Percentiles rank a stretch among this genome's conserved stretches.
Evolutionary conservation across 2,888 invertebrate species (phyloP).

Genomic region (Allophyes oxyacanthae): DNA sequence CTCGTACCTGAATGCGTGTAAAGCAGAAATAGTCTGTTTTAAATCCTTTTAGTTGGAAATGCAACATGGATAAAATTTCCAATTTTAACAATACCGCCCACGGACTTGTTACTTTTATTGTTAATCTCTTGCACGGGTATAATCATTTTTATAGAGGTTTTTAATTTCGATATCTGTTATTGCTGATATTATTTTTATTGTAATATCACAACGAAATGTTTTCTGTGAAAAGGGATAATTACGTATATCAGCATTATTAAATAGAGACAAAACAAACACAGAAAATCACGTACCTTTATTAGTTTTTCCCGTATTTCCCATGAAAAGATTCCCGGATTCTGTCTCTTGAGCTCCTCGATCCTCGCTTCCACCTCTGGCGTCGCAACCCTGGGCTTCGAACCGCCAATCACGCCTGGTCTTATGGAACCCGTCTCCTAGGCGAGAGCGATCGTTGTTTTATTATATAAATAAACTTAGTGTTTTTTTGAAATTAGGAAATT

Average conservation of each 20-base stretch:
- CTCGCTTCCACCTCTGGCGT: slow-evolving; percentile 97
- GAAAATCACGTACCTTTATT: slow-evolving; percentile 91
- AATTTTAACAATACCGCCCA: not conserved
- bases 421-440: slow-evolving; percentile 97
- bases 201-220: not conserved
- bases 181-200: not conserved
- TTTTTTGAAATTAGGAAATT: slow-evolving; percentile 3
- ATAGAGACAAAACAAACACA: not conserved
- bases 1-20: not conserved
- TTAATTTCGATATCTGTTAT: slow-evolving; percentile 1
- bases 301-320: slow-evolving; percentile 98
- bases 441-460: slow-evolving; percentile 57
- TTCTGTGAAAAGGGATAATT: too few relatives aligned
- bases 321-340: slow-evolving; percentile 98
- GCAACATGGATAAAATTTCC: not conserved
- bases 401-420: slow-evolving; percentile 97
- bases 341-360: slow-evolving; percentile 96
- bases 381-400: slow-evolving; percentile 97
- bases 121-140: not conserved
- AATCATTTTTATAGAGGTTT: not conserved
- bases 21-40: slow-evolving; percentile 10
- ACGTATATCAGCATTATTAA: too few relatives aligned
- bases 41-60: slow-evolving; percentile 9
- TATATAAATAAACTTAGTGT: slow-evolving; percentile 34
- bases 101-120: not conserved